phyloP scores from a whole-genome alignment of 2,888 invertebrate species.

The Agriopis aurantiaria region DNA sequence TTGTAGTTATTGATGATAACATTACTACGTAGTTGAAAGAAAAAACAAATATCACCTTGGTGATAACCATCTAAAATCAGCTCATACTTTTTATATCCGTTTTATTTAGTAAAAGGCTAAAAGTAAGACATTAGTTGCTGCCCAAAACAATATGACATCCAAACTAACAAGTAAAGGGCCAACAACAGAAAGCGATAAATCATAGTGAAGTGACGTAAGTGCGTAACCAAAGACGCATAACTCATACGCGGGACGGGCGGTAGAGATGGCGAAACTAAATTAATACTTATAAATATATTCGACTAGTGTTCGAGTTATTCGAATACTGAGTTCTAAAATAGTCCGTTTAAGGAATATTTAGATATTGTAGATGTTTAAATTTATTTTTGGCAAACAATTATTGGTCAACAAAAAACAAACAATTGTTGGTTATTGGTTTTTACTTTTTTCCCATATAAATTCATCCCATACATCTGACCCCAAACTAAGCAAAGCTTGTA shows the following conservation, averaged over 20 bases:
- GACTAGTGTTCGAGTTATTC: neutral
- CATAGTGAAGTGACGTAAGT: slow-evolving; percentile 46
- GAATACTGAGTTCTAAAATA: neutral
- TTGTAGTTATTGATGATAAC: too few species aligned
- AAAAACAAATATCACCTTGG: too few species aligned
- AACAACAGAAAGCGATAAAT: slow-evolving; percentile 44
- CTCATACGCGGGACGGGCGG: slow-evolving; percentile 35
- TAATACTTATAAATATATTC: neutral
- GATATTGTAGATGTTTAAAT: neutral
- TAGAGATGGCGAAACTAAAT: slow-evolving; percentile 3
- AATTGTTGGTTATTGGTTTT: too few species aligned
- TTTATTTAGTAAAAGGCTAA: too few species aligned
- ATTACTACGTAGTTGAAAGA: too few species aligned
- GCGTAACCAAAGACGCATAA: slow-evolving; percentile 44
- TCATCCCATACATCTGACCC: too few species aligned
- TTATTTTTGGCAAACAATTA: neutral
- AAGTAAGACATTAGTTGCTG: neutral
- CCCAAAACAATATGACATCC: slow-evolving; percentile 37
- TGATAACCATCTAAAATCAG: too few species aligned
- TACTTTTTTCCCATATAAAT: too few species aligned
- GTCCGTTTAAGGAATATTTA: too few species aligned
- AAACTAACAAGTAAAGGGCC: slow-evolving; percentile 32
- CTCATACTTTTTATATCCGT: too few species aligned
- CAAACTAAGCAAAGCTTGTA: too few species aligned
- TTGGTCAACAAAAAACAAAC: too few species aligned